Conservation (phyloP, 1,140 invertebrate species). For the Drosophila repletoides region DNA sequence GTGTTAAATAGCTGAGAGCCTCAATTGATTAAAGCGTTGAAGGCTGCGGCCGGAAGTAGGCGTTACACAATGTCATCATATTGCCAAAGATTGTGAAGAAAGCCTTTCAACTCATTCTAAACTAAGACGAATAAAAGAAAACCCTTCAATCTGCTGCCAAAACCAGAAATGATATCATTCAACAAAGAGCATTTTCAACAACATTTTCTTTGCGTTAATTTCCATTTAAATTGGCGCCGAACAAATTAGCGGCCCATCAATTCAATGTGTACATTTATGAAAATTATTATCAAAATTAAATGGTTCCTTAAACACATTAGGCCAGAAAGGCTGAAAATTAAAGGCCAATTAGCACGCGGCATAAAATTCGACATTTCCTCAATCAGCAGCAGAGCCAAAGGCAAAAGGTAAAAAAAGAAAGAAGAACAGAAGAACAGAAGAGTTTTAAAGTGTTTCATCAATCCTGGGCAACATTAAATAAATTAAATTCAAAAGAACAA, state of each 20-base stretch:
- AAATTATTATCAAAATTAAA: slow-evolving; percentile 72
- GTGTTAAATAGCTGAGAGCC: slow-evolving; percentile 55
- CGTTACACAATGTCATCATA: slow-evolving; percentile 38
- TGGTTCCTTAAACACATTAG: slow-evolving; percentile 62
- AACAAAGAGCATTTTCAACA: not conserved
- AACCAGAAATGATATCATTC: slow-evolving; percentile 35
- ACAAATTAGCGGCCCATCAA: slow-evolving; percentile 39
- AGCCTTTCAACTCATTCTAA: no score
- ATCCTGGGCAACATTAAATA: slow-evolving; percentile 66
- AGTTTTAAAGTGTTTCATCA: slow-evolving; percentile 62
- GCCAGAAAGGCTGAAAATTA: slow-evolving; percentile 31
- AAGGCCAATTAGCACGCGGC: slow-evolving; percentile 53
- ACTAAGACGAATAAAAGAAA: no score
- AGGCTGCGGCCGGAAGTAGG: slow-evolving; percentile 34
- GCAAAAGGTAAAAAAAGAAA: slow-evolving; percentile 23
- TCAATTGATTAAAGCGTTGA: slow-evolving; percentile 31
- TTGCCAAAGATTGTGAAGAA: slow-evolving; percentile 27
- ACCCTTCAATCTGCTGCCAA: not conserved
- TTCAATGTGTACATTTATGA: slow-evolving; percentile 46
- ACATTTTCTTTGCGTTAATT: slow-evolving; percentile 3
- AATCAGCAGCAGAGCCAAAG: slow-evolving; percentile 42
- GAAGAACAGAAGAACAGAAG: not conserved
- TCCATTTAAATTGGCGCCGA: slow-evolving; percentile 28
- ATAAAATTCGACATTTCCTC: slow-evolving; percentile 70
- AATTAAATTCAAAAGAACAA: slow-evolving; percentile 72